Percentiles rank a stretch among this genome's conserved stretches.
Evolutionary conservation across 2,888 invertebrate genomes (phyloP).

Genomic region (Thalpophila matura): DNA sequence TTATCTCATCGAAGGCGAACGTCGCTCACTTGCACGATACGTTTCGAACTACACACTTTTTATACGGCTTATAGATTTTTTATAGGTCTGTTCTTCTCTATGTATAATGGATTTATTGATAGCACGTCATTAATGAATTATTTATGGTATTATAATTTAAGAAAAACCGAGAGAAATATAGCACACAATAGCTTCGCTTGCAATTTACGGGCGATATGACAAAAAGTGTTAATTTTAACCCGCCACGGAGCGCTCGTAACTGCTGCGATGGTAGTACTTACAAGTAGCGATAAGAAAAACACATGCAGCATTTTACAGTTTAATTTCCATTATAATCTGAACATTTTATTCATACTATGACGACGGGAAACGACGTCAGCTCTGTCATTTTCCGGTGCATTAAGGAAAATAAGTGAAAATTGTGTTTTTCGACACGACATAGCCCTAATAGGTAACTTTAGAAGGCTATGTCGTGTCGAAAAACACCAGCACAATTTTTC

Average conservation of each 20-base stretch:
- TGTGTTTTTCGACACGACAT: not conserved
- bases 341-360: constrained; percentile 22
- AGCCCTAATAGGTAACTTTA: not conserved
- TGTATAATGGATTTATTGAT: constrained; percentile 5
- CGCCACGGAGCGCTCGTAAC: constrained; percentile 32
- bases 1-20: constrained; percentile 74
- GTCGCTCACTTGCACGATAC: constrained; percentile 52
- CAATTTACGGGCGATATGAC: constrained; percentile 52
- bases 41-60: constrained; percentile 40
- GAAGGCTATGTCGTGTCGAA: no score
- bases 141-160: not conserved
- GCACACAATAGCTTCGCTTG: constrained; percentile 52
- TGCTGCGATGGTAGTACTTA: constrained; percentile 29
- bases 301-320: constrained; percentile 34
- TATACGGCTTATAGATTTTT: not conserved
- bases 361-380: constrained; percentile 15
- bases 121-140: constrained; percentile 4
- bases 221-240: constrained; percentile 60
- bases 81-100: not conserved
- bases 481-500: no score
- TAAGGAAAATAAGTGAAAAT: not conserved
- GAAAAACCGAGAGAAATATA: constrained; percentile 8
- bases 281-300: constrained; percentile 57
- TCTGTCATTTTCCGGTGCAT: constrained; percentile 10
- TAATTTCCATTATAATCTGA: constrained; percentile 45